Base-by-base conservation (phyloP, 2,113 vertebrate genomes). In the Dasyornis broadbenti region DNA sequence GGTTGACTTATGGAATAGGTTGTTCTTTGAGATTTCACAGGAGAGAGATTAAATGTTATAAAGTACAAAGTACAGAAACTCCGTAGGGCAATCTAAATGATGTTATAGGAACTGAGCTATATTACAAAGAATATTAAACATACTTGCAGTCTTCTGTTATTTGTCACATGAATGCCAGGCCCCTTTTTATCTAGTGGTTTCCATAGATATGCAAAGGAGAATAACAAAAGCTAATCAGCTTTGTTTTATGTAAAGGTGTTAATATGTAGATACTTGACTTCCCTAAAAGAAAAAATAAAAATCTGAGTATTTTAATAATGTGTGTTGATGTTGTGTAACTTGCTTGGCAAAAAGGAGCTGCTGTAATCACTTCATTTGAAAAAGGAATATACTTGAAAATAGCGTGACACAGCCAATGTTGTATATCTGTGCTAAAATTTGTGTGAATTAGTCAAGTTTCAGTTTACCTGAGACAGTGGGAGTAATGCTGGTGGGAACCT, bases 201-300 rank as follows among this genome's bases (percentile, higher is more conserved):
- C 57, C 53, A 60, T 39, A 61, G 69, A 94, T 87, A 72, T 57
- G 70, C 70, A 89, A 80, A 95, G 66, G 26, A 91, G 66, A 85
- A 90, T 87, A 92, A 92, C 80, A 92, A 95, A 91, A 92, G 69
- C 56, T 71, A 91, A 91, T 96, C 70, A 95, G 61, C 91, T 96
- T 89, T 94, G 86, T 87, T 95, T 87, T 94, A 57, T 94, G 66
- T 94, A 76, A 95, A 95, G 53, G 40, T 87, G 65, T 84, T 94
- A 95, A 72, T 94, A 49, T 72, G 78, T 92, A 87, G 73, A 76
- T 89, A 76, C 84, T 92, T 89, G 57, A 86, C 42, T 82, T 76
- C 21, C 49, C 61, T 57, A 33, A 40, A 75, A 71, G 70, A 50
- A 82, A 81, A 50, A 64, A 39, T 16, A 77, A 53, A 27, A 66